Evolutionary conservation across 2,888 invertebrate genomes (phyloP).

Genomic region (Ryuthela nishihirai): DNA sequence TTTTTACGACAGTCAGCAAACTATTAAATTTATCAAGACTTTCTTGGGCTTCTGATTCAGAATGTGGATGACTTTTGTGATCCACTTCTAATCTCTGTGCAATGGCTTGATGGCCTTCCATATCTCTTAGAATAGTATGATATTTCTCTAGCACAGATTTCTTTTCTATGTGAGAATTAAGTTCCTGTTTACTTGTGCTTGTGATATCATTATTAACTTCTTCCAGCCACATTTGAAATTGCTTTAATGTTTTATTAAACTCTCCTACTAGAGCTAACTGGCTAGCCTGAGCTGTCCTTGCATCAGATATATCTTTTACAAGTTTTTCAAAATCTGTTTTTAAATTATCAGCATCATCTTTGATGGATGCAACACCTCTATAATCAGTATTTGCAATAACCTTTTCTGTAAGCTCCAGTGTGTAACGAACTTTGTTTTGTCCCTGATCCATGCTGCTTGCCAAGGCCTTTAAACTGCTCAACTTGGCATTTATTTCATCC

Average conservation of each 20-base stretch:
- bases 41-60: constrained; percentile 15
- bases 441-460: constrained; percentile 91
- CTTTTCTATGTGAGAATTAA: constrained; percentile 76
- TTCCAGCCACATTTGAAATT: constrained; percentile 80
- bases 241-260: constrained; percentile 68
- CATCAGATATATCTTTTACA: constrained; percentile 67
- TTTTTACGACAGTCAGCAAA: constrained; percentile 19
- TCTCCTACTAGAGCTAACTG: constrained; percentile 79
- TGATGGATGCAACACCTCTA: constrained; percentile 79
- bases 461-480: constrained; percentile 79
- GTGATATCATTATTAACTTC: constrained; percentile 81
- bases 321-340: constrained; percentile 88
- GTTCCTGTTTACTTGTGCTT: constrained; percentile 61
- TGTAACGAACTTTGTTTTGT: constrained; percentile 73
- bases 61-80: constrained; percentile 10
- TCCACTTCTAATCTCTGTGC: constrained; percentile 57
- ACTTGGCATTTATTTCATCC: constrained; percentile 76
- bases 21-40: constrained; percentile 27
- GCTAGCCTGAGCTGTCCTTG: constrained; percentile 67
- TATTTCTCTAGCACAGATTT: constrained; percentile 83
- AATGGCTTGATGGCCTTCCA: constrained; percentile 79
- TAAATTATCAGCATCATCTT: constrained; percentile 83
- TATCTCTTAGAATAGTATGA: constrained; percentile 74
- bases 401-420: constrained; percentile 85
- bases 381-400: constrained; percentile 90